Evolutionary conservation across 1,140 invertebrate genomes (phyloP).

Genomic region (Trichonephila clavipes): DNA sequence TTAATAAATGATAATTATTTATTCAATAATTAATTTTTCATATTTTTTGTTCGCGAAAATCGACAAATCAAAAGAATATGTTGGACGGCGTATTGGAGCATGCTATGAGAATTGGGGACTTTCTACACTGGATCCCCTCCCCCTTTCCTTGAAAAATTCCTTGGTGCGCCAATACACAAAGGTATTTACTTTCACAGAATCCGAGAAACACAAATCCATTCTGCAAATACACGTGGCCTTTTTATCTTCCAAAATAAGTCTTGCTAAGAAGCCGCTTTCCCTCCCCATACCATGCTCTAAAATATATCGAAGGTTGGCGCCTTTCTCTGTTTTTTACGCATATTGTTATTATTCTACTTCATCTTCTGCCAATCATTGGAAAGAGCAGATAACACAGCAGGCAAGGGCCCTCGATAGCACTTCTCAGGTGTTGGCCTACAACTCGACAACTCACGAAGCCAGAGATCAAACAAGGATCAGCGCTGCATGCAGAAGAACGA

Average conservation of each 20-base stretch:
- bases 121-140: too few relatives aligned
- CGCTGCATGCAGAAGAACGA: background rate
- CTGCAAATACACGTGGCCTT: background rate
- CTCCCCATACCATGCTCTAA: background rate
- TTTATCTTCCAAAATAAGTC: background rate
- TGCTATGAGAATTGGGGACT: too few relatives aligned
- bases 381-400: conserved; percentile 35
- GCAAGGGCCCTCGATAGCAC: background rate
- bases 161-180: too few relatives aligned
- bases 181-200: too few relatives aligned
- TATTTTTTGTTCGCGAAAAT: too few relatives aligned
- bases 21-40: too few relatives aligned
- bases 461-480: background rate
- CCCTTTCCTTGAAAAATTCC: too few relatives aligned
- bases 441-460: conserved; percentile 3
- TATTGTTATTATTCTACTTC: background rate
- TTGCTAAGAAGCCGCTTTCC: background rate
- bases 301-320: conserved; percentile 15
- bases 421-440: conserved; percentile 38
- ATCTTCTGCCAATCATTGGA: background rate
- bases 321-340: background rate
- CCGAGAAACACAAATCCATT: too few relatives aligned
- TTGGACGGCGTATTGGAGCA: too few relatives aligned
- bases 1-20: too few relatives aligned
- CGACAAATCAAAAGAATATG: too few relatives aligned